Base-by-base conservation (phyloP, 2,797 vertebrate species). In the Clarias platycephalus region DNA sequence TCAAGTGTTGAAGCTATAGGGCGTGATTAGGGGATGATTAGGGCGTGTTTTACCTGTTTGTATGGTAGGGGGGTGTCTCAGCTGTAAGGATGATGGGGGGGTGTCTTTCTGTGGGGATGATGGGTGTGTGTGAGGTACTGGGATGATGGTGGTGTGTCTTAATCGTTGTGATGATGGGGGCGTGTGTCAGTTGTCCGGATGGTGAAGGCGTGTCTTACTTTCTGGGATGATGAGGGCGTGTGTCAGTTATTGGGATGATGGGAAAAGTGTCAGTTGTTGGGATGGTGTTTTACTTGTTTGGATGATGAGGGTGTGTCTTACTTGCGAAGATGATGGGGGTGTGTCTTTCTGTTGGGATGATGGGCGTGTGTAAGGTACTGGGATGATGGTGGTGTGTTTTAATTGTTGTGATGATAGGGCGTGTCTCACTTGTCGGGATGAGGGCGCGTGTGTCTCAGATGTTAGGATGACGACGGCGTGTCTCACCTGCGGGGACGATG, bases 401-500 rank as follows among this genome's bases (percentile, higher is more conserved):
- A 31, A 2, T 31, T 31, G 28, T 18, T 15, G 15, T 5, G 62
- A 63, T 63, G 3, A 66, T 6, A 0, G 26, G 15, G 15, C 2
- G 64, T 66, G 26, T 66, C 4, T 66, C 4, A 28, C 0, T 15
- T 28, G 26, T 20, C 15, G 15, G 8, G 34, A 20, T 31, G 5
- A 66, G 67, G 67, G 8, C 3, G 67, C 40, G 67, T 71, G 18
- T 37, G 37, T 37, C 37, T 70, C 8, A 24, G 4, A 5, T 44
- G 68, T 15, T 0, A 1, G 70, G 5, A 20, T 72, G 5, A 62
- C 10, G 1, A 4, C 15, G 18, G 28, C 20, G 58, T 44, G 40
- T 44, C 90, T 92, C 84, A 95, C 95, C 95, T 91, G 94, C 94
- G 0, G 95, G 96, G 15, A 97, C 96, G 3, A 97, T 96, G 89